Evolutionary conservation across 30 jellyfish, hydroid and myxozoan genomes (phyloP), one percentile per base, ranked within the genome.

Genomic region (Hydra vulgaris): DNA sequence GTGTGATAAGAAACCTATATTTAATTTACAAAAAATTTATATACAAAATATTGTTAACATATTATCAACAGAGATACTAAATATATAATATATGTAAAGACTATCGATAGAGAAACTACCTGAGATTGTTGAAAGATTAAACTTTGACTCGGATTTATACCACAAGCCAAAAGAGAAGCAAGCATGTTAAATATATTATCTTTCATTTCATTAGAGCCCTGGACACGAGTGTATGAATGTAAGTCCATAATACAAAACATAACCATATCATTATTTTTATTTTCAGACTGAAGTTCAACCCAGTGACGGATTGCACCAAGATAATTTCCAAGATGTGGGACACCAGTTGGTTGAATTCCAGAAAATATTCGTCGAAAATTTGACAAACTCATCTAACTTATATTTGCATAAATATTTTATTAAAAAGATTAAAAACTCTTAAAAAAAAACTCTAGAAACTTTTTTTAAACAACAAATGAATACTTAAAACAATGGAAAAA

Each of bases 331-430:
- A 89, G 53, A 76, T 89, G 97, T 7, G 97, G 97, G 21, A 89
- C 95, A 23, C 97, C 97, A 0, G 97, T 85, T 0, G 97, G 97
- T 66, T 89, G 97, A 54, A 89, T 89, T 16, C 97, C 97, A 77
- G 97, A 89, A 54, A 89, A 89, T 0, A 89, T 85, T 27, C 95
- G 74, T 70, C 79, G 79, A 7, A 73, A 0, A 0, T 81, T 75
- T 53, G 73, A 61, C 87, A 85, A 66, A 18, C 61, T 75, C 61
- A 40, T 40, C n/a, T n/a, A n/a, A n/a, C n/a, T n/a, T n/a, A n/a
- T n/a, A n/a, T n/a, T n/a, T n/a, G n/a, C n/a, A n/a, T 40, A 12
- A 40, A 40, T 5, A 40, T 12, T 40, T 40, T 40, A 40, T 3
- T 3, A 5, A 5, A 3, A 40, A 40, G 61, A 40, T 40, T 3